phyloP scores from a whole-genome alignment of 2,113 vertebrate genomes.

The Nerophis ophidion region DNA sequence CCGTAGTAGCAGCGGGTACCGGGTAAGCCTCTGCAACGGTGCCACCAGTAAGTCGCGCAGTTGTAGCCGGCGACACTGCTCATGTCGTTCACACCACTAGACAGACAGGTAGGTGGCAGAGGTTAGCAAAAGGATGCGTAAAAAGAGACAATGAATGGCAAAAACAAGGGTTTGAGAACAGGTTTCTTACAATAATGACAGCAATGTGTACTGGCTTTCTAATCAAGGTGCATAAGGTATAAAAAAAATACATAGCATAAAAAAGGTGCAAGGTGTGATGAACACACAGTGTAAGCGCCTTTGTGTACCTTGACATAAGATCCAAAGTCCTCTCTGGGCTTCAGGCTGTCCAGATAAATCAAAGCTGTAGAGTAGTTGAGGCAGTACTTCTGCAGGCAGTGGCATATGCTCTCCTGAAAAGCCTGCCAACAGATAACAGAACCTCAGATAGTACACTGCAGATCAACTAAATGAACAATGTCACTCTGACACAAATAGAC shows the following conservation, averaged over 20 bases:
- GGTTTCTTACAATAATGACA: neutral
- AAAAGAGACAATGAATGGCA: neutral
- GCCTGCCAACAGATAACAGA: conserved; percentile 58
- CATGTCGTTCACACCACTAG: conserved; percentile 84
- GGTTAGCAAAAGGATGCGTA: neutral
- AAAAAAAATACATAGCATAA: too few species aligned
- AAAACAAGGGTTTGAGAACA: neutral
- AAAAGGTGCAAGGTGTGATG: too few species aligned
- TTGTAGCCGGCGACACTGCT: conserved; percentile 77
- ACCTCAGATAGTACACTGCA: neutral
- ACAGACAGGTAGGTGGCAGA: neutral
- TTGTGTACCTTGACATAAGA: conserved; percentile 82
- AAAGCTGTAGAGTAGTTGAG: conserved; percentile 83
- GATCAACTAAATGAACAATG: conserved; percentile 18
- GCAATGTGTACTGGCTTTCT: neutral
- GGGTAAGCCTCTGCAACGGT: conserved; percentile 79
- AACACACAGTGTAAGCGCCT: conserved; percentile 1
- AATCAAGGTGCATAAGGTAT: conserved; percentile 25
- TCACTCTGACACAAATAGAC: neutral
- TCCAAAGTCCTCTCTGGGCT: conserved; percentile 82
- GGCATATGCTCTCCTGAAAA: conserved; percentile 81
- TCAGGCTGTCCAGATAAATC: conserved; percentile 85
- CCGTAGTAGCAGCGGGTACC: conserved; percentile 81
- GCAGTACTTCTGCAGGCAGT: conserved; percentile 87
- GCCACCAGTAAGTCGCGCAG: conserved; percentile 82